Conservation (phyloP, 2,888 invertebrate species). For the Arge pagana region DNA sequence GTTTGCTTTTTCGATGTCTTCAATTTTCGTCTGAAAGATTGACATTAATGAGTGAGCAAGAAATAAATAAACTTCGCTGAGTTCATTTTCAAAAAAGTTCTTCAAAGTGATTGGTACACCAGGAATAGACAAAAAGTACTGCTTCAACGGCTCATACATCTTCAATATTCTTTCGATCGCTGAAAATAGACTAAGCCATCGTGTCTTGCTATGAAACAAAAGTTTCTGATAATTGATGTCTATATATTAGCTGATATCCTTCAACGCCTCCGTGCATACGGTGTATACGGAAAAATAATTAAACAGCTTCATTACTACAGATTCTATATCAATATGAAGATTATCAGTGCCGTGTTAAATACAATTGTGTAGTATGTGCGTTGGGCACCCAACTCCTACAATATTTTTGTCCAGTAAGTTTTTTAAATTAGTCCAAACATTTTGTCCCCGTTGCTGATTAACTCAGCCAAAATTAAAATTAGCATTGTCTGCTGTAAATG, state of each 20-base stretch:
- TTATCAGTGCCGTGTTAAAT: constrained; percentile 33
- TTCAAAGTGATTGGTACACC: constrained; percentile 33
- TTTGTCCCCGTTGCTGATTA: constrained; percentile 29
- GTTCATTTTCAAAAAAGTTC: constrained; percentile 32
- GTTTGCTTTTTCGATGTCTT: constrained; percentile 29
- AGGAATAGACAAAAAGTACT: constrained; percentile 49
- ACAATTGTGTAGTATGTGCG: constrained; percentile 37
- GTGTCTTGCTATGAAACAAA: constrained; percentile 29
- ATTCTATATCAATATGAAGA: constrained; percentile 34
- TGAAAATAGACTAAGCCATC: constrained; percentile 33
- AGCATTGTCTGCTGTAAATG: constrained; percentile 43
- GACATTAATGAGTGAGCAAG: constrained; percentile 32
- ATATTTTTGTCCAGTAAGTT: constrained; percentile 30
- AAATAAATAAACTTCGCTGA: constrained; percentile 30
- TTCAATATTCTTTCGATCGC: constrained; percentile 31
- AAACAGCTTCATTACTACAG: constrained; percentile 31
- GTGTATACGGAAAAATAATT: constrained; percentile 31
- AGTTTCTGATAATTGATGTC: no score
- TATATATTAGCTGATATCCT: no score
- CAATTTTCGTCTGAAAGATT: constrained; percentile 30
- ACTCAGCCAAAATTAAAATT: constrained; percentile 47
- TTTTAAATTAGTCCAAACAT: constrained; percentile 37
- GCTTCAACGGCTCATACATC: constrained; percentile 30
- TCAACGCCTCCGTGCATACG: constrained; percentile 12
- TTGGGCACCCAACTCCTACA: constrained; percentile 37